Evolutionary conservation across 2,113 vertebrate genomes (phyloP).

Genomic region (Myodes glareolus): DNA sequence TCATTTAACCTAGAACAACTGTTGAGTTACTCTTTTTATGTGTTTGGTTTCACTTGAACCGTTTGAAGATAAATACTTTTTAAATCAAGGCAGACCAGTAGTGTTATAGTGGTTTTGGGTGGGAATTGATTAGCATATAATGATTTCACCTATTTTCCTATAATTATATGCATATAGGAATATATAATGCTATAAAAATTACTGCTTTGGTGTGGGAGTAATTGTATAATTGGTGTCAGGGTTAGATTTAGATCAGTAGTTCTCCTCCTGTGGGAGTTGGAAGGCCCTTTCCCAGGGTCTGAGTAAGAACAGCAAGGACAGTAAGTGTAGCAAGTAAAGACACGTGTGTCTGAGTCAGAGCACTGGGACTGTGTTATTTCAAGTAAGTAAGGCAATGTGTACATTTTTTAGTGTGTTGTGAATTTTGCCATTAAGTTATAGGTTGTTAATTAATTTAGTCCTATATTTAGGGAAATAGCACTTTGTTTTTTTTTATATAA

Average conservation of each 20-base stretch:
- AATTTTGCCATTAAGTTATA: background rate
- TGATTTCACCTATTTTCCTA: background rate
- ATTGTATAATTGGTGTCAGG: background rate
- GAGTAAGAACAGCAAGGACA: no score
- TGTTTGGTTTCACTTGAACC: background rate
- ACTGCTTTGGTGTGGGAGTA: background rate
- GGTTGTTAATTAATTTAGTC: background rate
- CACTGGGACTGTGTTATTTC: background rate
- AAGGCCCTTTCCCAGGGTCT: background rate
- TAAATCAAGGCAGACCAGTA: slow-evolving; percentile 24
- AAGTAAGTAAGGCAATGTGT: background rate
- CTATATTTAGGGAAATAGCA: background rate
- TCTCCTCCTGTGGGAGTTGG: background rate
- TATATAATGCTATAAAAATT: background rate
- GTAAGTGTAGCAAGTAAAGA: background rate
- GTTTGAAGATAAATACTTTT: background rate
- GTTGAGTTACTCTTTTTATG: background rate
- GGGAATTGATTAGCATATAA: slow-evolving; percentile 18
- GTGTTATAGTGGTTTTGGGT: background rate
- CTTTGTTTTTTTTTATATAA: background rate
- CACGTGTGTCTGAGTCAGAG: background rate
- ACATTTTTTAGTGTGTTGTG: background rate
- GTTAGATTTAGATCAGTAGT: background rate
- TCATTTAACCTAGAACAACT: background rate
- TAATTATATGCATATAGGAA: background rate